These are phyloP conservation scores for Anoplius nigerrimus DNA, from an alignment of 2,888 invertebrate species.

Conservation along the genomic window DNA sequence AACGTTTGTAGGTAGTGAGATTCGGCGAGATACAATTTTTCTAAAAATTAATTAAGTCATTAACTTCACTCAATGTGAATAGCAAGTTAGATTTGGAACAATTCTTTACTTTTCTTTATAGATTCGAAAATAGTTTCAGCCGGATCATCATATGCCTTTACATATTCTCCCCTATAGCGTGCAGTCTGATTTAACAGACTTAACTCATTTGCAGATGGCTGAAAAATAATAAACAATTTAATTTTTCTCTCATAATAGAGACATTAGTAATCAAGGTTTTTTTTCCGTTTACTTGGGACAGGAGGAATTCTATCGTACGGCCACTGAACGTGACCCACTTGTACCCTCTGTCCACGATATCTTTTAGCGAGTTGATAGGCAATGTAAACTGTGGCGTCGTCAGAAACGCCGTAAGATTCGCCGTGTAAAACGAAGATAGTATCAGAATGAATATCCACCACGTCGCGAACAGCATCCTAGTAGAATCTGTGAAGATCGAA, in stretches of 20 bases:
- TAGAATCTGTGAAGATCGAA: slow-evolving; percentile 81
- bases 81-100: neutral
- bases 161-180: slow-evolving; percentile 15
- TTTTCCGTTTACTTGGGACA: slow-evolving; percentile 40
- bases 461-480: slow-evolving; percentile 88
- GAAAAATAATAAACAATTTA: neutral
- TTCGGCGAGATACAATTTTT: slow-evolving; percentile 81
- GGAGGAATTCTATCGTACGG: slow-evolving; percentile 77
- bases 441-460: slow-evolving; percentile 95
- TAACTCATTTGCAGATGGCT: slow-evolving; percentile 37
- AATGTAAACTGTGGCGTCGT: slow-evolving; percentile 90
- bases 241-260: no score
- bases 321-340: slow-evolving; percentile 84
- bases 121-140: slow-evolving; percentile 31
- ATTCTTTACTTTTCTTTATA: slow-evolving; percentile 31
- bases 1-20: slow-evolving; percentile 82
- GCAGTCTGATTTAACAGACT: slow-evolving; percentile 32
- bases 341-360: slow-evolving; percentile 81
- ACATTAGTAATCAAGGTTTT: no score
- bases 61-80: neutral
- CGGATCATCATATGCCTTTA: slow-evolving; percentile 32
- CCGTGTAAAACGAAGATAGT: slow-evolving; percentile 92
- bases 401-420: slow-evolving; percentile 91
- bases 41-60: slow-evolving; percentile 20
- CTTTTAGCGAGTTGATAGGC: slow-evolving; percentile 83